phyloP scores from a whole-genome alignment of 1,140 invertebrate genomes.

The Solenopsis invicta region DNA sequence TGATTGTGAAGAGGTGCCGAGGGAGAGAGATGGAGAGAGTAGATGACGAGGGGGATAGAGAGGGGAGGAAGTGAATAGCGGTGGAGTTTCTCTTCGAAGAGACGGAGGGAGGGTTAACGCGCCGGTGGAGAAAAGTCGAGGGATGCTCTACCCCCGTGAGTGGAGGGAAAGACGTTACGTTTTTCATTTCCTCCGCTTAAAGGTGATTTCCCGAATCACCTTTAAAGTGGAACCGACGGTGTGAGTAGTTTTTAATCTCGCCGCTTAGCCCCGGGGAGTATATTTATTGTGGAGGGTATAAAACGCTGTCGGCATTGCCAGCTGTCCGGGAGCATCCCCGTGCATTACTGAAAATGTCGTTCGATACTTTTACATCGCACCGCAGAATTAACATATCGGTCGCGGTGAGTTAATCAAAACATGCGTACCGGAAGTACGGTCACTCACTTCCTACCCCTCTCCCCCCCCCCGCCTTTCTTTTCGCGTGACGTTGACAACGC shows the following conservation, averaged over 20 bases:
- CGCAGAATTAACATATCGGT: constrained; percentile 29
- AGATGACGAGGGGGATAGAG: not conserved
- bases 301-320: constrained; percentile 20
- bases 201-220: constrained; percentile 69
- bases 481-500: constrained; percentile 17
- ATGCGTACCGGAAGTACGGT: not conserved
- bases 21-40: not conserved
- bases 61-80: constrained; percentile 31
- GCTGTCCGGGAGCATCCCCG: not conserved
- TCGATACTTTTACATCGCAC: constrained; percentile 16
- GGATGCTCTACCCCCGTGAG: constrained; percentile 42
- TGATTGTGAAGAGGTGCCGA: constrained; percentile 57
- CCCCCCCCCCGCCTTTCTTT: not conserved
- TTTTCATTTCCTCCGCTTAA: constrained; percentile 70
- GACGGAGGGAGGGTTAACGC: constrained; percentile 39
- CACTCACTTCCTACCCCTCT: not conserved
- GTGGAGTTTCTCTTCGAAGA: constrained; percentile 15
- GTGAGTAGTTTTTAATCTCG: constrained; percentile 57
- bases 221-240: constrained; percentile 67
- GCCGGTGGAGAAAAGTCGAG: constrained; percentile 36
- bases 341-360: constrained; percentile 50
- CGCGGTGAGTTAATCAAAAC: constrained; percentile 10
- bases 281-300: constrained; percentile 43
- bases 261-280: constrained; percentile 26
- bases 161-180: constrained; percentile 65